Evolutionary conservation across 2,113 vertebrate genomes (phyloP).

Genomic region (Cettia cetti): DNA sequence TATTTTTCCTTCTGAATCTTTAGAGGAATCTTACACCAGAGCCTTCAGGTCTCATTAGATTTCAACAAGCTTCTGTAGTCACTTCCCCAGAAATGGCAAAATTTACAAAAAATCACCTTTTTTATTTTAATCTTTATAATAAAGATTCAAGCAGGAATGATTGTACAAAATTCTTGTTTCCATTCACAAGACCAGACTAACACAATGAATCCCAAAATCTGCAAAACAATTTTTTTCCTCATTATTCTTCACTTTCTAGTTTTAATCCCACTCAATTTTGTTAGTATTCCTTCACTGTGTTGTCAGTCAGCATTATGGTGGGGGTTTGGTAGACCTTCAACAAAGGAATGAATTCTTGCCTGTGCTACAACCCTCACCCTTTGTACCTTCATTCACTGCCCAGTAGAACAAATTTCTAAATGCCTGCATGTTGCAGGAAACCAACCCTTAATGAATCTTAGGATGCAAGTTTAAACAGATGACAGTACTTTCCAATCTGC

Average conservation of each 20-base stretch:
- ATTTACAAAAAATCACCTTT: background rate
- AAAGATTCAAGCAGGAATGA: background rate
- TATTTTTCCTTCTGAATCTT: background rate
- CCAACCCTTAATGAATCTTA: constrained; percentile 25
- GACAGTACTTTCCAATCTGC: constrained; percentile 34
- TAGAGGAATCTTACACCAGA: background rate
- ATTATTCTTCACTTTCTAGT: background rate
- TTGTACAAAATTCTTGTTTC: background rate
- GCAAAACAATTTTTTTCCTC: background rate
- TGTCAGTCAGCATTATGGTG: constrained; percentile 18
- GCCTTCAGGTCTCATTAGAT: background rate
- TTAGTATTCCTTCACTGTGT: constrained; percentile 24
- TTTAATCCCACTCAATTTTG: background rate
- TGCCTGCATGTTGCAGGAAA: constrained; percentile 18
- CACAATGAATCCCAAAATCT: background rate
- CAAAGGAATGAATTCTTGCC: constrained; percentile 30
- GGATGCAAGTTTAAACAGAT: constrained; percentile 38
- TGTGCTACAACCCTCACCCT: background rate
- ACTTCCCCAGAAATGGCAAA: background rate
- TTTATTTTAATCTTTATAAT: background rate
- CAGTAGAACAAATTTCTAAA: constrained; percentile 38
- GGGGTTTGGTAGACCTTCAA: constrained; percentile 16
- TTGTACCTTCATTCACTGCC: background rate
- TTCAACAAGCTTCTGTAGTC: background rate
- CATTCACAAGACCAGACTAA: background rate